Evolutionary conservation across 2,888 invertebrate genomes (phyloP).

Genomic region (Miltochrista miniata): DNA sequence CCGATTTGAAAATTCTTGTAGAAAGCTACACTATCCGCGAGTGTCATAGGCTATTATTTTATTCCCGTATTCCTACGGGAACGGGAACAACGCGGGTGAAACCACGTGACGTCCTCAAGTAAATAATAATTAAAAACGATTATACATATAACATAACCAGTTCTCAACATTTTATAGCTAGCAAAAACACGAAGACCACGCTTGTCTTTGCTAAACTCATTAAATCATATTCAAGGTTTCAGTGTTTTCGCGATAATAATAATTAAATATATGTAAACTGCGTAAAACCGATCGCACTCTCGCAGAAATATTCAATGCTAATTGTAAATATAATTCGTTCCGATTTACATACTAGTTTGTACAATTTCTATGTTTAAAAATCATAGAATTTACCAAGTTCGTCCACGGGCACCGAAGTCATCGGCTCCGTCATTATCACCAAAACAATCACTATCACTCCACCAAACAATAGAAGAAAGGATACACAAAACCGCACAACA

Average conservation of each 20-base stretch:
- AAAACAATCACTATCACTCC: not conserved
- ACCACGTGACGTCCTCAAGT: too few relatives aligned
- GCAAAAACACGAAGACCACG: too few relatives aligned
- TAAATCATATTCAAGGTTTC: not conserved
- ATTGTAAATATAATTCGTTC: not conserved
- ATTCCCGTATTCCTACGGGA: too few relatives aligned
- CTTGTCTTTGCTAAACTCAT: not conserved
- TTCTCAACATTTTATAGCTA: too few relatives aligned
- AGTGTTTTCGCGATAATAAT: too few relatives aligned
- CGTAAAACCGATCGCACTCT: constrained; percentile 4
- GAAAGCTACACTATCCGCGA: too few relatives aligned
- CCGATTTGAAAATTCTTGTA: too few relatives aligned
- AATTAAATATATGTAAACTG: not conserved
- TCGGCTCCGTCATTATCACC: constrained; percentile 37
- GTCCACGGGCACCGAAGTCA: constrained; percentile 35
- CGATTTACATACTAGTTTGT: constrained; percentile 1
- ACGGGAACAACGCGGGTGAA: too few relatives aligned
- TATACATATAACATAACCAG: too few relatives aligned
- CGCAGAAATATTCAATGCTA: not conserved
- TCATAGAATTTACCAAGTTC: constrained; percentile 35
- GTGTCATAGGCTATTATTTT: too few relatives aligned
- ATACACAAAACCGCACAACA: constrained; percentile 7
- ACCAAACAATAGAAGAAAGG: constrained; percentile 12
- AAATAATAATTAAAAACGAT: too few relatives aligned
- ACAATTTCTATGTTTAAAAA: constrained; percentile 12